phyloP scores from a whole-genome alignment of 1,140 invertebrate genomes.

The Mercenaria mercenaria region DNA sequence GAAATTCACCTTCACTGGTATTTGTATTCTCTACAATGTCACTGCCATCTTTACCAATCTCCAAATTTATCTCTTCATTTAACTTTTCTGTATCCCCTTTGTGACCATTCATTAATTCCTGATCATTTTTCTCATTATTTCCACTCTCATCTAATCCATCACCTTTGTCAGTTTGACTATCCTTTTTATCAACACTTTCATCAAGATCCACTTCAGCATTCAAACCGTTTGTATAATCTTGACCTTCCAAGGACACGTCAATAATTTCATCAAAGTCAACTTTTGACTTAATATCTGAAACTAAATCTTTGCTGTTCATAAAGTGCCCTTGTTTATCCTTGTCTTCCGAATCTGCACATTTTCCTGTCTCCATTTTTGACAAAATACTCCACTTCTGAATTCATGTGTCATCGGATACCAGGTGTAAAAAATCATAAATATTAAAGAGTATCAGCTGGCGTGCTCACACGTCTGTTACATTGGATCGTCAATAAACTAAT shows the following conservation, averaged over 20 bases:
- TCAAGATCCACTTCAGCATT: constrained; percentile 39
- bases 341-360: not conserved
- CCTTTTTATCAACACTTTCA: not conserved
- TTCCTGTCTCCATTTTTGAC: constrained; percentile 12
- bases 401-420: not conserved
- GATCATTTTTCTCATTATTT: not conserved
- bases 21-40: not conserved
- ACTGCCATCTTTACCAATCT: not conserved
- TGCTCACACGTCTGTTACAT: not conserved
- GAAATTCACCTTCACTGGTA: not conserved
- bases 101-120: not conserved
- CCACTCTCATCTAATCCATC: not conserved
- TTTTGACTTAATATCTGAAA: not conserved
- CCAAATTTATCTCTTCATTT: not conserved
- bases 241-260: constrained; percentile 1
- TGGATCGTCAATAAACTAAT: not conserved
- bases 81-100: not conserved
- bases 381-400: not conserved
- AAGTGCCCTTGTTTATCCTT: not conserved
- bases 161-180: not conserved
- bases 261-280: not conserved
- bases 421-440: not conserved
- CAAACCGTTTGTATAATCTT: constrained; percentile 9
- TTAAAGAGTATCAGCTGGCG: not conserved
- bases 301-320: not conserved